phyloP scores from a whole-genome alignment of 2,113 vertebrate genomes.

The Sterrhoptilus dennistouni region DNA sequence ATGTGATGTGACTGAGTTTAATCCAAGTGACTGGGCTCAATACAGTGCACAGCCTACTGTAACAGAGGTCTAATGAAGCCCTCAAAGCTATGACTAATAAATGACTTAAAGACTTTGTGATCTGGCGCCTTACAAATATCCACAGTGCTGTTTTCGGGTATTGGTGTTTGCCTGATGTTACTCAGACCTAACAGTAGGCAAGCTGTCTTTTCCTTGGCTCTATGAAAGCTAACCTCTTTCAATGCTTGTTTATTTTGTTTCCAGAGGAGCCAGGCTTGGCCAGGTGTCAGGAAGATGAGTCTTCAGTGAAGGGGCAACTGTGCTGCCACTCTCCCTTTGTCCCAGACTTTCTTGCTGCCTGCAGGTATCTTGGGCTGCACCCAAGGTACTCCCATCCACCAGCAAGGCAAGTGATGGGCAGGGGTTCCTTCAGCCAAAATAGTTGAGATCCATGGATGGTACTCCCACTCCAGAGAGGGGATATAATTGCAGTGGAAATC shows the following conservation, averaged over 20 bases:
- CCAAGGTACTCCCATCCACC: not conserved
- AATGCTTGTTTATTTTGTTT: not conserved
- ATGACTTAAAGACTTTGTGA: not conserved
- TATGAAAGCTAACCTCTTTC: not conserved
- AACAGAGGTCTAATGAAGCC: not conserved
- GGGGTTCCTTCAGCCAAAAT: not conserved
- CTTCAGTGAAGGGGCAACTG: not conserved
- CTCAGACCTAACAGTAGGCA: not conserved
- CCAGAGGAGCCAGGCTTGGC: not conserved
- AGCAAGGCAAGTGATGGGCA: not conserved
- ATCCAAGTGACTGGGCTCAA: not conserved
- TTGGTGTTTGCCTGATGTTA: not conserved
- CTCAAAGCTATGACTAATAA: accelerated
- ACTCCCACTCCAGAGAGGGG: not conserved
- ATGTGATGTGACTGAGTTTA: not conserved
- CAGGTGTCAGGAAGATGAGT: not conserved
- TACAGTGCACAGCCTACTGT: accelerated
- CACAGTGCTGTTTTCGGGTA: not conserved
- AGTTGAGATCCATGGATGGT: not conserved
- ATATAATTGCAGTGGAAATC: not conserved
- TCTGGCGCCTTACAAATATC: not conserved
- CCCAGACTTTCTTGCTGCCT: not conserved
- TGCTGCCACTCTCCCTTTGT: not conserved
- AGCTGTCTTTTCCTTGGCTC: not conserved
- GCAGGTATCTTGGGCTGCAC: not conserved